These are phyloP conservation scores for Microplitis manilae DNA, from an alignment of 2,888 invertebrate genomes.

Conservation along the genomic window DNA sequence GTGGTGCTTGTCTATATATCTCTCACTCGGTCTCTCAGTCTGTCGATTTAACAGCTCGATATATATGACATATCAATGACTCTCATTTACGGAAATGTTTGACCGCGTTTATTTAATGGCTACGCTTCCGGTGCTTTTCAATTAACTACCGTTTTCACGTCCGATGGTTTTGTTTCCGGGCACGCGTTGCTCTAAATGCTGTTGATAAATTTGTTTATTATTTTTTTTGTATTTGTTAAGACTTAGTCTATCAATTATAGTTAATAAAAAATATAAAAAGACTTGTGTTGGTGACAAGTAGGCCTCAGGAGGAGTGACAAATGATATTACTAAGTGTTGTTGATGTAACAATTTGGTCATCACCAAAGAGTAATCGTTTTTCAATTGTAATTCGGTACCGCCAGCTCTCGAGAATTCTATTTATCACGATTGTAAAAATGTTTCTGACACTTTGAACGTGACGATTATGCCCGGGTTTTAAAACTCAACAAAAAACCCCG, in stretches of 20 bases:
- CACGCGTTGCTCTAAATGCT: background rate
- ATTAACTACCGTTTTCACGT: slow-evolving; percentile 33
- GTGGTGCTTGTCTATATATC: slow-evolving; percentile 48
- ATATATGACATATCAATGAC: slow-evolving; percentile 49
- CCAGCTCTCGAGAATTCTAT: slow-evolving; percentile 49
- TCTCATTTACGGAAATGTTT: slow-evolving; percentile 34
- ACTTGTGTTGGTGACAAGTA: slow-evolving; percentile 45
- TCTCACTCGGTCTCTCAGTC: slow-evolving; percentile 39
- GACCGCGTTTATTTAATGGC: slow-evolving; percentile 31
- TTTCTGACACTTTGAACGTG: slow-evolving; percentile 62
- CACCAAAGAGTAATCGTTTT: slow-evolving; percentile 70
- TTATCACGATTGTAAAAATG: slow-evolving; percentile 55
- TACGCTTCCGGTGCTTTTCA: slow-evolving; percentile 32
- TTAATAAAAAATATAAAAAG: slow-evolving; percentile 21
- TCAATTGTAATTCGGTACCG: slow-evolving; percentile 67
- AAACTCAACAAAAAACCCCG: slow-evolving; percentile 21
- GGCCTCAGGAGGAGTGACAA: slow-evolving; percentile 33
- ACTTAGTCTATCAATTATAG: no score
- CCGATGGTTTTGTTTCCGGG: slow-evolving; percentile 28
- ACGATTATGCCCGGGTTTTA: slow-evolving; percentile 39
- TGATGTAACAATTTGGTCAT: slow-evolving; percentile 58
- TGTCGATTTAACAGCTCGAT: slow-evolving; percentile 25
- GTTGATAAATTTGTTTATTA: no score
- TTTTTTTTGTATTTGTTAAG: no score
- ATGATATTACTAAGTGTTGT: slow-evolving; percentile 56